Percentiles rank a stretch among this genome's conserved stretches.
These are phyloP conservation scores for Trypoxylus dichotomus DNA, from an alignment of 1,140 invertebrate genomes.

Conservation along the genomic window DNA sequence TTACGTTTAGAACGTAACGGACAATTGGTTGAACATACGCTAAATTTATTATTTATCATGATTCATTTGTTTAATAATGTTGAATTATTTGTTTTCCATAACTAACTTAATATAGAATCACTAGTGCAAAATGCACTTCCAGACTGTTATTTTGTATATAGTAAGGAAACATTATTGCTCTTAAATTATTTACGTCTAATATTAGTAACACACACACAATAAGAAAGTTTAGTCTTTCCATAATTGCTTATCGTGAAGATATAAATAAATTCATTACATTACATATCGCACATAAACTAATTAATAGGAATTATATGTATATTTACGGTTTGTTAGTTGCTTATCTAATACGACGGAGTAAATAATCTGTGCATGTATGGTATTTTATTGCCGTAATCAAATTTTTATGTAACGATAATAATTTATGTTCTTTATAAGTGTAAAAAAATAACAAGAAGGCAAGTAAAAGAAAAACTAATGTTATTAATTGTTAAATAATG, in stretches of 20 bases:
- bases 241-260: background rate
- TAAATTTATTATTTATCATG: too few relatives aligned
- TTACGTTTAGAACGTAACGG: too few relatives aligned
- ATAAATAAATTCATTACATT: constrained; percentile 8
- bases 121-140: too few relatives aligned
- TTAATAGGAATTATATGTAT: constrained; percentile 1
- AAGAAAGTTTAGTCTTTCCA: background rate
- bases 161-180: background rate
- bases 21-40: too few relatives aligned
- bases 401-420: background rate
- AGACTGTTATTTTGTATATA: too few relatives aligned
- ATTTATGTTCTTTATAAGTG: background rate
- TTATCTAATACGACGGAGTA: background rate
- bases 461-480: too few relatives aligned
- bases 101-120: too few relatives aligned
- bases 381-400: constrained; percentile 3
- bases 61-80: too few relatives aligned
- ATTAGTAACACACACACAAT: background rate
- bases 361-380: background rate
- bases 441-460: too few relatives aligned
- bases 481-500: too few relatives aligned
- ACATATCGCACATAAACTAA: constrained; percentile 1
- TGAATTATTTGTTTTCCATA: too few relatives aligned
- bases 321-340: background rate
- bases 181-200: background rate